Conservation (phyloP, 2,113 vertebrate species). For the Suncus etruscus region DNA sequence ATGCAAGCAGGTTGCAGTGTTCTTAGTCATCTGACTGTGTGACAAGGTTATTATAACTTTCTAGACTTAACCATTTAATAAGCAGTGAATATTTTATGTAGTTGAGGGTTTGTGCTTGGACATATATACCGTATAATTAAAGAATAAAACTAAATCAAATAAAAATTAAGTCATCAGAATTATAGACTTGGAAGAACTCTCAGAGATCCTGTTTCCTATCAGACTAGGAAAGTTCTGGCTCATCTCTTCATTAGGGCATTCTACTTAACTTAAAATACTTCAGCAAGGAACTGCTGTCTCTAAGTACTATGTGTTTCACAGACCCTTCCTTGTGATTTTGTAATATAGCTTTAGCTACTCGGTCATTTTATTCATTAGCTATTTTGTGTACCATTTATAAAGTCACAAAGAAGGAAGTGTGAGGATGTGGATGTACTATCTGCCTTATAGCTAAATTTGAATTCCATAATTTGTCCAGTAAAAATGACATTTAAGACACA, state of each 20-base stretch:
- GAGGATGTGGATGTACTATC: not conserved
- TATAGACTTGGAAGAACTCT: not conserved
- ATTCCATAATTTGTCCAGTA: not conserved
- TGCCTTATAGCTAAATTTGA: not conserved
- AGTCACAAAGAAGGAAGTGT: not conserved
- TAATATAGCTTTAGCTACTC: not conserved
- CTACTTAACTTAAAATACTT: not conserved
- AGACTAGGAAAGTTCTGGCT: not conserved
- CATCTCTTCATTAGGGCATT: not conserved
- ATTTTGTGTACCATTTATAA: constrained; percentile 9
- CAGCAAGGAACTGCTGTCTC: not conserved
- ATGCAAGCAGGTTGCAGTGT: constrained; percentile 24
- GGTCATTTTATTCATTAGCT: not conserved
- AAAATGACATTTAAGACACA: not conserved
- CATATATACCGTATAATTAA: not conserved
- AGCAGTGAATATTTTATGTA: constrained; percentile 24
- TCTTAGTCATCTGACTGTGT: constrained; percentile 31
- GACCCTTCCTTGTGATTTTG: not conserved
- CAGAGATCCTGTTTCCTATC: not conserved
- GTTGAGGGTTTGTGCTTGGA: constrained; percentile 11
- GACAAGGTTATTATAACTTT: not conserved
- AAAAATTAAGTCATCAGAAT: constrained; percentile 10
- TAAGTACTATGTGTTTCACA: not conserved
- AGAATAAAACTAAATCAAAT: constrained; percentile 29
- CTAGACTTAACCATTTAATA: not conserved